Evolutionary conservation across 2,888 invertebrate species (phyloP).

Genomic region (Trypoxylon attenuatum): DNA sequence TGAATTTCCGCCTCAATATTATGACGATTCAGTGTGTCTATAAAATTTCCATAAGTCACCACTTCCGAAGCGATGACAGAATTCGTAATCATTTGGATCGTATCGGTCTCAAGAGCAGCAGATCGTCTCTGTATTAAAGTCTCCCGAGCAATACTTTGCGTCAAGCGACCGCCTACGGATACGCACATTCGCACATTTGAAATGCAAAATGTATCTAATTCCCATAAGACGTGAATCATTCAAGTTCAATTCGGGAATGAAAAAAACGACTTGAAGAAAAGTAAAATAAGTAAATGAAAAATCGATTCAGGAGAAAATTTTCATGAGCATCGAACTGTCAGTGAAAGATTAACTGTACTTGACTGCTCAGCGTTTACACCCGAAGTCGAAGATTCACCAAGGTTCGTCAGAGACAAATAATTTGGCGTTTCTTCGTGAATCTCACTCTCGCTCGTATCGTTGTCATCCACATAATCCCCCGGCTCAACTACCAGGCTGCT

Average conservation of each 20-base stretch:
- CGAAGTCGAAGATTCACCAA: conserved; percentile 41
- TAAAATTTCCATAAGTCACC: conserved; percentile 21
- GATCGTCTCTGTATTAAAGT: too few relatives aligned
- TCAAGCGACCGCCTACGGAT: conserved; percentile 31
- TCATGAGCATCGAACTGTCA: conserved; percentile 2
- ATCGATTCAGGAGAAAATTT: too few relatives aligned
- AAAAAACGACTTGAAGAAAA: too few relatives aligned
- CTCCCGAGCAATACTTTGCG: neutral
- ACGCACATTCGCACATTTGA: too few relatives aligned
- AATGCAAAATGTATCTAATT: too few relatives aligned
- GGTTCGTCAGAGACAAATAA: conserved; percentile 27
- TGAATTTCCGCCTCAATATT: too few relatives aligned
- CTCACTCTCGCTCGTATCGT: conserved; percentile 19
- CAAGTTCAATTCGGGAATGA: too few relatives aligned
- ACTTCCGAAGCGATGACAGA: conserved; percentile 40
- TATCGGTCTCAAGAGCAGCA: conserved; percentile 10
- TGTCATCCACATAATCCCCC: conserved; percentile 17
- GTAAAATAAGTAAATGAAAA: too few relatives aligned
- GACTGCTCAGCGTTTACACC: conserved; percentile 15
- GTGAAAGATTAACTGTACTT: conserved; percentile 35
- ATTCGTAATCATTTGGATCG: conserved; percentile 22
- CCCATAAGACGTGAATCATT: too few relatives aligned
- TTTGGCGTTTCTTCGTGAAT: conserved; percentile 15
- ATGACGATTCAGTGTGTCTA: conserved; percentile 12
- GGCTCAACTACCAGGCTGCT: conserved; percentile 17